Base-by-base conservation (phyloP, 2,113 vertebrate genomes). In the Sciurus niger region DNA sequence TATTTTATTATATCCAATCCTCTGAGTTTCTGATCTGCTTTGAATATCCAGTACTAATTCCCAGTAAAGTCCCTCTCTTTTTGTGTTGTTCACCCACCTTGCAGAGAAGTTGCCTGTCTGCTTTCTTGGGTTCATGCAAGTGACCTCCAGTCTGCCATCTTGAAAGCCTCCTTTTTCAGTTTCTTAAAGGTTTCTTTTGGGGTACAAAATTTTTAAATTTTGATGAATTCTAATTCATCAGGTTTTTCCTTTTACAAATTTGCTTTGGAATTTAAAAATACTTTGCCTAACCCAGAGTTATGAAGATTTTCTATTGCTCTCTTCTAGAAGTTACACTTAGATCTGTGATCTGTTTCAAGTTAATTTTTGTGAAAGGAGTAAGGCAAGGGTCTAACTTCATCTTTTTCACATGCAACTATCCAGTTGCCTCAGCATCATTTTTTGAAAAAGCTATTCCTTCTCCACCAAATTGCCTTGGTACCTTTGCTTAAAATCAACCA, bases 151-250 rank as follows among this genome's bases (percentile, higher is more conserved):
- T 55, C 55, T 6, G 18, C 17, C 55, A 55, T 55, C 18, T 55
- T 55, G 55, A 55, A 55, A 55, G 18, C 18, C 55, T 55, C 17
- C 37, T 90, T 74, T 40, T 68, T 80, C 76, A 76, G 46, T 76
- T 88, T 92, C 70, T 68, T 84, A 70, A 88, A 60, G 28, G 13
- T 43, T 93, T 60, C 72, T 84, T 93, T 84, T 84, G 51, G 60
- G 40, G 34, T 40, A n/a, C 24, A 70, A 32, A 93, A 46, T 2
- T 73, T 84, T 93, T 60, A 30, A 70, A 48, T 83, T 92, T 78
- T 89, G 30, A 84, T 84, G 24, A 89, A 68, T 10, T 83, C 46
- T 2, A 53, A 10, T 70, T 89, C 84, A 53, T 70, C 14, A 83
- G 48, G n/a, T 60, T 77, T 74, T 83, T 89, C 1, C 67, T 68